These are phyloP conservation scores for Drosophila borealis DNA, from an alignment of 2,888 invertebrate genomes.

Conservation along the genomic window DNA sequence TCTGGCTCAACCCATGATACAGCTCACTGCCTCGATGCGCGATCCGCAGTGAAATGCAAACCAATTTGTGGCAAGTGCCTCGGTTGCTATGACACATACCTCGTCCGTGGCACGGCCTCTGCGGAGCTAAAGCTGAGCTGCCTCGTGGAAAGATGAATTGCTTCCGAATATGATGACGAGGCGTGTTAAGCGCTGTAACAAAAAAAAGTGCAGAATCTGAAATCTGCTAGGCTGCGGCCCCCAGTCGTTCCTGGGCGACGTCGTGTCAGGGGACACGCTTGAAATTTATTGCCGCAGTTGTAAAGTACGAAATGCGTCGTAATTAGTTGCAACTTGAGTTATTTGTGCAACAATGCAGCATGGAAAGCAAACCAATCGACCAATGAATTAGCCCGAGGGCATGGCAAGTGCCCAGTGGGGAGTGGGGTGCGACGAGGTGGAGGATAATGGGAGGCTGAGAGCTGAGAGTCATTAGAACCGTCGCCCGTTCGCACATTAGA, in stretches of 20 bases:
- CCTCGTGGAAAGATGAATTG: slow-evolving; percentile 73
- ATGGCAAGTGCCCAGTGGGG: not conserved
- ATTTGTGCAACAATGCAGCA: slow-evolving; percentile 78
- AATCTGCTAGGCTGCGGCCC: slow-evolving; percentile 52
- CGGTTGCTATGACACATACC: slow-evolving; percentile 76
- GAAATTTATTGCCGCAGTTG: slow-evolving; percentile 78
- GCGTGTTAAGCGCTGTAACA: slow-evolving; percentile 70
- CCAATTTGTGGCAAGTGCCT: slow-evolving; percentile 80
- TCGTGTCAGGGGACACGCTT: slow-evolving; percentile 76
- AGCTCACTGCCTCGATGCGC: slow-evolving; percentile 25
- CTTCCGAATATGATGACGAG: slow-evolving; percentile 80
- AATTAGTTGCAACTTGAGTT: slow-evolving; percentile 81
- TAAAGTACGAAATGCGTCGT: slow-evolving; percentile 78
- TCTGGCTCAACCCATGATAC: not conserved
- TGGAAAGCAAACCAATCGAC: slow-evolving; percentile 42
- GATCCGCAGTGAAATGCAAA: slow-evolving; percentile 66
- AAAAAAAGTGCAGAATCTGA: slow-evolving; percentile 36
- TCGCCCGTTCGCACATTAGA: slow-evolving; percentile 73
- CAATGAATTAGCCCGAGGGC: slow-evolving; percentile 30
- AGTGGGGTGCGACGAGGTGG: not conserved
- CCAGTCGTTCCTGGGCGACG: slow-evolving; percentile 59
- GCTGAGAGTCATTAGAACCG: slow-evolving; percentile 52
- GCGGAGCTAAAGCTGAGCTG: slow-evolving; percentile 34
- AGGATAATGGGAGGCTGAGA: not conserved
- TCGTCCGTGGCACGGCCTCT: slow-evolving; percentile 26